Evolutionary conservation across 2,888 invertebrate species (phyloP), one percentile per base, ranked within the genome.

Genomic region (Papilio elwesi): DNA sequence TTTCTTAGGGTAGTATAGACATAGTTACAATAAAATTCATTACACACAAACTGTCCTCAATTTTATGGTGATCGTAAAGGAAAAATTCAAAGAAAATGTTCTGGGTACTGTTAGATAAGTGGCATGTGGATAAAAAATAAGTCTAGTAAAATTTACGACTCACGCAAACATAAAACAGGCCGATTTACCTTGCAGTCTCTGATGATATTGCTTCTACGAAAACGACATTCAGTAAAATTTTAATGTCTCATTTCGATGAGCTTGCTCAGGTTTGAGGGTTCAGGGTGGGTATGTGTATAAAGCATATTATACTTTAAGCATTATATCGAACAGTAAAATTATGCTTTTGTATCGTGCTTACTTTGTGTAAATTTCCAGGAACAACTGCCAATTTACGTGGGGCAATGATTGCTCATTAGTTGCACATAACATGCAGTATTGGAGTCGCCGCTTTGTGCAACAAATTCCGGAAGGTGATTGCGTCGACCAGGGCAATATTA

Each of bases 91-190:
- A 57, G 63, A 64, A 68, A 72, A 36, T 68, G 52, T 73, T 68
- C 57, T 57, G 64, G 68, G 57, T 82, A 85, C 87, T 84, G 83
- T 86, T 86, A 82, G 80, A 83, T 85, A 89, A 88, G 82, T 89
- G 87, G 85, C 87, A 81, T 83, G 79, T 84, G 77, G 89, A 91
- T 92, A 91, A 90, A 87, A 83, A 90, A 87, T 83, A 91, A 90
- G 86, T 84, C 87, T 85, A 89, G 85, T 88, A 83, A 82, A 85
- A 84, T 85, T 90, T 89, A 92, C 88, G 85, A 87, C 86, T 80
- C 80, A 82, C 79, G 80, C 83, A 82, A 83, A 85, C 86, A 87
- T 90, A 91, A 93, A 92, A 90, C 90, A 88, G 87, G 88, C 86
- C 85, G 85, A 90, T 90, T 91, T 90, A 73, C 73, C 73, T 68